Evolutionary conservation across 2,888 invertebrate genomes (phyloP), one percentile per base, ranked within the genome.

Genomic region (Nasonovia ribisnigri): DNA sequence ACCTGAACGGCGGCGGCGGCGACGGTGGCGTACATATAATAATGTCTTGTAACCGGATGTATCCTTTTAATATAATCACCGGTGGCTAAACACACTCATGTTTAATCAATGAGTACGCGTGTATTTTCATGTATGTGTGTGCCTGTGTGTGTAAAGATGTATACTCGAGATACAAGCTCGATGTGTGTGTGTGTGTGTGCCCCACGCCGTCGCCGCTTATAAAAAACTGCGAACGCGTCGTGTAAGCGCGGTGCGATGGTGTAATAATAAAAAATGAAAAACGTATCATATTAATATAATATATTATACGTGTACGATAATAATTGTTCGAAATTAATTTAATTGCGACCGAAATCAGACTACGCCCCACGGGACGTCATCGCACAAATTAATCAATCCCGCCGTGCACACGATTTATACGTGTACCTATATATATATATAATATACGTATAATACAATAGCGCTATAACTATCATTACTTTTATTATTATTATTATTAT

Each of bases 1-100:
- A 89, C 57, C 26, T 42, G 89, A 36, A n/a, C n/a, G 90, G 43
- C 67, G 48, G 60, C 13, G 29, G 46, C 16, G 67, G 86, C 43
- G 67, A 51, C 48, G 88, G 88, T 16, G 57, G 29, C 24, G 54
- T 36, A 29, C 67, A 84, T 84, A 60, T 77, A 36, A 77, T 77
- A 93, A 90, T 90, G 93, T 93, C 93, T 93, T 87, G 93, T 93
- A 93, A 93, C 93, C 93, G 93, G 93, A 93, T 93, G 93, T 93
- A 93, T 93, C 93, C 86, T 93, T 93, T 93, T 90, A 93, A 90
- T 93, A 87, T 93, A 90, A 93, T 93, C 93, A 93, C 90, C 93
- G 93, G 93, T 93, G 93, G 90, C 93, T 67, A 93, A 93, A 93
- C 90, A 86, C 84, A 90, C 90, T 93, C 93, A 87, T 93, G 93